A percentile compares a stretch with the other conserved stretches of the same genome.
Conservation (phyloP, 2,113 vertebrate genomes). For the Menidia beryllina region DNA sequence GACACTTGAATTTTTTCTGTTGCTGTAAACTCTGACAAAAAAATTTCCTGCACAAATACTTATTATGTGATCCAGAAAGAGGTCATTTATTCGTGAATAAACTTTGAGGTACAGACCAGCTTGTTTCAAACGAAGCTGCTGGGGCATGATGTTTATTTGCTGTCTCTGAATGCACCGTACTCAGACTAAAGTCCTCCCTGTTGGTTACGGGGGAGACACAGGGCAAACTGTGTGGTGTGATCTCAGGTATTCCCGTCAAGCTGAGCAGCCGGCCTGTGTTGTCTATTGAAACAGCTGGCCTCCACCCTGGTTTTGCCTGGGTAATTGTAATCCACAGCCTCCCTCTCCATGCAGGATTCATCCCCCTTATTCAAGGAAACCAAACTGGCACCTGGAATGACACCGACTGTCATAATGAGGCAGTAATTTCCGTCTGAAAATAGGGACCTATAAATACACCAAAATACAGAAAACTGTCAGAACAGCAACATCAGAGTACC, state of each 20-base stretch:
- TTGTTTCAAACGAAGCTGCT: constrained; percentile 48
- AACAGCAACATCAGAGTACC: neutral
- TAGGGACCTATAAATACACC: constrained; percentile 38
- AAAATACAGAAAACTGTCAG: constrained; percentile 21
- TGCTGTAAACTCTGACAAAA: neutral
- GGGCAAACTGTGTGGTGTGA: constrained; percentile 38
- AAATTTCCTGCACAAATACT: constrained; percentile 8
- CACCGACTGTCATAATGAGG: constrained; percentile 32
- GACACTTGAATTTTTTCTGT: neutral
- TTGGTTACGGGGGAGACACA: constrained; percentile 62
- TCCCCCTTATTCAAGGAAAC: constrained; percentile 48
- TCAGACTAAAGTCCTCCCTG: constrained; percentile 40
- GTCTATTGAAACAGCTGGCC: constrained; percentile 55
- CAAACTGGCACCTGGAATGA: constrained; percentile 55
- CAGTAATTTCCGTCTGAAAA: constrained; percentile 29
- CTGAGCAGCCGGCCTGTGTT: constrained; percentile 42
- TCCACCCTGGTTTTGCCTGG: constrained; percentile 39
- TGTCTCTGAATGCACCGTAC: constrained; percentile 34
- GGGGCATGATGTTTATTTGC: constrained; percentile 55
- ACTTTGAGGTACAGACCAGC: constrained; percentile 30
- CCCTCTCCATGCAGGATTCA: constrained; percentile 49
- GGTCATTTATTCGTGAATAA: constrained; percentile 40
- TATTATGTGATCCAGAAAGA: constrained; percentile 22
- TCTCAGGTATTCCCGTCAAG: constrained; percentile 68
- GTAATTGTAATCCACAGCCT: constrained; percentile 55